A percentile compares a stretch with the other conserved stretches of the same genome.
These are phyloP conservation scores for Mesaphorura yosii DNA, from an alignment of 1,140 invertebrate genomes.

Conservation along the genomic window DNA sequence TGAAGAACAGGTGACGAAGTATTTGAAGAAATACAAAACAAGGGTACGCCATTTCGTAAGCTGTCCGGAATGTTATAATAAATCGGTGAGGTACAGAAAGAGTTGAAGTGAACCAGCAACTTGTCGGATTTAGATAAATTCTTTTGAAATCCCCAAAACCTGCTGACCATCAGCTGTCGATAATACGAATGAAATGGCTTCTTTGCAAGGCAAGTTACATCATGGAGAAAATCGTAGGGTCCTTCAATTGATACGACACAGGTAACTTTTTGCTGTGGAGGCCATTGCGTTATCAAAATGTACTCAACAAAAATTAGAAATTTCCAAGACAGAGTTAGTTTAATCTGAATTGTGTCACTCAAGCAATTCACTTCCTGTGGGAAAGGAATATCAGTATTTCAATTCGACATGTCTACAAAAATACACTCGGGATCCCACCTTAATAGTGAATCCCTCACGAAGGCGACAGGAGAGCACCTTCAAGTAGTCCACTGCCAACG, in stretches of 20 bases:
- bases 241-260: slow-evolving; percentile 50
- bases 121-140: slow-evolving; percentile 56
- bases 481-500: slow-evolving; percentile 50
- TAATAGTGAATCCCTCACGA: slow-evolving; percentile 65
- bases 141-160: slow-evolving; percentile 55
- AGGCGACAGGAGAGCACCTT: slow-evolving; percentile 62
- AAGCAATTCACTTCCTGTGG: slow-evolving; percentile 42
- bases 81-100: slow-evolving; percentile 50
- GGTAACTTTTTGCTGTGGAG: slow-evolving; percentile 41
- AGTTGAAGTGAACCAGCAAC: slow-evolving; percentile 58
- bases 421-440: slow-evolving; percentile 35
- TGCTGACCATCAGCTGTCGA: slow-evolving; percentile 53
- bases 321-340: slow-evolving; percentile 60
- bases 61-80: slow-evolving; percentile 61
- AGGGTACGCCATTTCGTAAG: slow-evolving; percentile 58
- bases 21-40: slow-evolving; percentile 53
- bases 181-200: slow-evolving; percentile 56
- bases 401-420: not conserved
- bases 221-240: slow-evolving; percentile 67
- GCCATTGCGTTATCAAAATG: slow-evolving; percentile 40
- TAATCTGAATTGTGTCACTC: slow-evolving; percentile 51
- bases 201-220: slow-evolving; percentile 58
- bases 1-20: slow-evolving; percentile 30
- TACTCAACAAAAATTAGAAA: slow-evolving; percentile 63
- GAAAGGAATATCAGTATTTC: slow-evolving; percentile 16